Percentiles rank a stretch among this genome's conserved stretches.
phyloP scores from a whole-genome alignment of 2,113 vertebrate genomes.

The Sinocyclocheilus anophthalmus region DNA sequence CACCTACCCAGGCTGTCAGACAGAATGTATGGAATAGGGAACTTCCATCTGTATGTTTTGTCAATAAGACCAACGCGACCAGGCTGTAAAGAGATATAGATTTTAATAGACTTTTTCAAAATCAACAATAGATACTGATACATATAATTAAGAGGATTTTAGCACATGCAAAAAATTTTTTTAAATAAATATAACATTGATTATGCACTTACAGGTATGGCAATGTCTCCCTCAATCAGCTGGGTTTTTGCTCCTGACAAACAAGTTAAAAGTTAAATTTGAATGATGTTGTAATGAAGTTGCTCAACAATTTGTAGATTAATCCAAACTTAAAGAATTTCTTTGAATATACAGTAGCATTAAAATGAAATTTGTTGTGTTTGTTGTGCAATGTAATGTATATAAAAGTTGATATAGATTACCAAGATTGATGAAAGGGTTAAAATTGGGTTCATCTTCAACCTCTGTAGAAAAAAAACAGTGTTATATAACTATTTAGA shows the following conservation, averaged over 20 bases:
- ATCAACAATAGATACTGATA: not conserved
- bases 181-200: not conserved
- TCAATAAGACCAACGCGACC: constrained; percentile 78
- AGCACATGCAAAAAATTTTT: not conserved
- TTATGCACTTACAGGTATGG: constrained; percentile 69
- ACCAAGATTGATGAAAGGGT: constrained; percentile 72
- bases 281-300: too few relatives aligned
- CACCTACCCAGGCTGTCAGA: constrained; percentile 84
- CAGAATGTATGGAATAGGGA: constrained; percentile 90
- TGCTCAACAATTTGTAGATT: too few relatives aligned
- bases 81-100: constrained; percentile 58
- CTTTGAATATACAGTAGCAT: not conserved
- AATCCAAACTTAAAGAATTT: too few relatives aligned
- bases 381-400: not conserved
- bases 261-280: too few relatives aligned
- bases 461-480: constrained; percentile 66
- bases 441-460: constrained; percentile 67
- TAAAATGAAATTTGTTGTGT: not conserved
- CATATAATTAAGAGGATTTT: not conserved
- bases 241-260: too few relatives aligned
- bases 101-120: not conserved
- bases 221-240: constrained; percentile 76
- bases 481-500: not conserved
- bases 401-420: constrained; percentile 40
- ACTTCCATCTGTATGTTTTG: constrained; percentile 79